A percentile compares a stretch with the other conserved stretches of the same genome.
phyloP scores from a whole-genome alignment of 2,888 invertebrate species.

The Thysanoteuthis rhombus region DNA sequence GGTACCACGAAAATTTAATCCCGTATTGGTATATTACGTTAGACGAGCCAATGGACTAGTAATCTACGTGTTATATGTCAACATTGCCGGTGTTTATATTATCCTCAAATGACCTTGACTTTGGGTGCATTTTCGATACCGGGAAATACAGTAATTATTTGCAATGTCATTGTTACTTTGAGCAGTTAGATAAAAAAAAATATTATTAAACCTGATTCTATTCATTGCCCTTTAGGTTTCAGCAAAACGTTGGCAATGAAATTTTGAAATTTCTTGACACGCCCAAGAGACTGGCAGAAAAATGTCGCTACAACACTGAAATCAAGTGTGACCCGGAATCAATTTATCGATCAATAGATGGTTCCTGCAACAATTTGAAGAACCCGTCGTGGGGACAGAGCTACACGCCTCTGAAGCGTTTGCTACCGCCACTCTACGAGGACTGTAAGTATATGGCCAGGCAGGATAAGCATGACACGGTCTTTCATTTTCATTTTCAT shows the following conservation, averaged over 20 bases:
- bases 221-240: background rate
- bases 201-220: background rate
- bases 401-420: conserved; percentile 43
- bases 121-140: no score
- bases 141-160: no score
- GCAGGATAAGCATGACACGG: background rate
- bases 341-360: conserved; percentile 42
- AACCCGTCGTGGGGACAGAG: conserved; percentile 45
- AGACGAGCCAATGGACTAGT: no score
- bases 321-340: conserved; percentile 34
- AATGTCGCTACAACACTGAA: background rate
- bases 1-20: no score
- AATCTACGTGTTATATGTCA: no score
- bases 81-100: no score
- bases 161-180: no score
- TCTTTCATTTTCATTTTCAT: no score
- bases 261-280: background rate
- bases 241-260: background rate
- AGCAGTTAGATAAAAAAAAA: no score
- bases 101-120: no score
- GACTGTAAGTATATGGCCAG: conserved; percentile 43
- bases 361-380: conserved; percentile 45
- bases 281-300: background rate
- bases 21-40: no score
- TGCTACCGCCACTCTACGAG: conserved; percentile 41